phyloP scores from a whole-genome alignment of 2,888 invertebrate species.

The Mellilla xanthometata region DNA sequence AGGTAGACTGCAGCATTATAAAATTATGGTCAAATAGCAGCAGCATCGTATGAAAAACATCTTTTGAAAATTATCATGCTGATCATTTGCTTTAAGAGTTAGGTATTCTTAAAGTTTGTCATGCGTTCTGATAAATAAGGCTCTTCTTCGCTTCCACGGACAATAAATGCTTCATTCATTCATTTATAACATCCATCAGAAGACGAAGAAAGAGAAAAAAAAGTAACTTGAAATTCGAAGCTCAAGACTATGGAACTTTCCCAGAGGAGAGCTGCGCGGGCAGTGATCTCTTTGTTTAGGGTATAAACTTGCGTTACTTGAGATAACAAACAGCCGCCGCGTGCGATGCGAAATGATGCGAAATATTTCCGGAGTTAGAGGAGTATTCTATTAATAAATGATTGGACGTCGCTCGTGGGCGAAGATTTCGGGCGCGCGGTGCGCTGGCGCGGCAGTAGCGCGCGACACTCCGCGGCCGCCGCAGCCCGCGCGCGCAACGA shows the following conservation, averaged over 20 bases:
- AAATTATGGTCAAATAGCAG: no score
- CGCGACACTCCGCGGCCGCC: conserved; percentile 80
- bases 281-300: conserved; percentile 18
- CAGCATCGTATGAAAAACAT: no score
- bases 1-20: no score
- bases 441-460: conserved; percentile 74
- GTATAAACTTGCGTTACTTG: conserved; percentile 47
- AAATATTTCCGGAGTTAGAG: conserved; percentile 82
- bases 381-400: conserved; percentile 81
- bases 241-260: not conserved
- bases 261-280: not conserved
- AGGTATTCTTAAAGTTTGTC: no score
- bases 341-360: conserved; percentile 80
- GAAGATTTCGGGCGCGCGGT: conserved; percentile 66
- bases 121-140: no score
- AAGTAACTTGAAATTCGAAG: not conserved
- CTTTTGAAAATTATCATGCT: no score
- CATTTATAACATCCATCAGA: no score
- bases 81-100: no score
- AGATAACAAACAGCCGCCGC: conserved; percentile 65
- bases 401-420: conserved; percentile 78
- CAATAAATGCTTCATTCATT: no score
- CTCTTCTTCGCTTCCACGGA: no score
- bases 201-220: not conserved
- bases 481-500: conserved; percentile 81